Conservation (phyloP, 1,140 invertebrate genomes). For the Charaxes varanes region DNA sequence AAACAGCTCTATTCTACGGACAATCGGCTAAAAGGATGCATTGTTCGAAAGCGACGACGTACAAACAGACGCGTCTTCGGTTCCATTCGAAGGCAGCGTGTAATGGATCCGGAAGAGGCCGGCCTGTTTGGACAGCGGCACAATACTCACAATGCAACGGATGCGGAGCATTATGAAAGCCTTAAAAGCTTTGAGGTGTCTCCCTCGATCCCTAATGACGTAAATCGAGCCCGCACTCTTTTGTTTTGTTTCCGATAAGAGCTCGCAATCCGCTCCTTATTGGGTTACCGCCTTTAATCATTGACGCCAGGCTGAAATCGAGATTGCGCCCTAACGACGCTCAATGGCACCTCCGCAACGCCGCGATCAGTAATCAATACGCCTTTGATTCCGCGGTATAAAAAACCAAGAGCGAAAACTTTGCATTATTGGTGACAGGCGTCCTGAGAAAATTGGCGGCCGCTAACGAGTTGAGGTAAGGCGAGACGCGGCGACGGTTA, state of each 20-base stretch:
- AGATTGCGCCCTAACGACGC: constrained; percentile 40
- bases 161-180: constrained; percentile 26
- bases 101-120: constrained; percentile 29
- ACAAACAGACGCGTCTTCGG: constrained; percentile 15
- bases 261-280: constrained; percentile 48
- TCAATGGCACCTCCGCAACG: constrained; percentile 34
- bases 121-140: constrained; percentile 45
- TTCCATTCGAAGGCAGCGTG: constrained; percentile 21
- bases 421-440: constrained; percentile 12
- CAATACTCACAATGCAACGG: constrained; percentile 35
- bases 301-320: constrained; percentile 34
- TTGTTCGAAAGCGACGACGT: constrained; percentile 5
- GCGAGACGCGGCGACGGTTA: constrained; percentile 10
- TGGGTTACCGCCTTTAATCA: constrained; percentile 65
- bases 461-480: constrained; percentile 22
- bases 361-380: constrained; percentile 44
- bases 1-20: constrained; percentile 19
- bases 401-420: constrained; percentile 37
- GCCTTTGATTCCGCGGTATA: constrained; percentile 49
- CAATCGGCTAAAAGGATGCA: constrained; percentile 7
- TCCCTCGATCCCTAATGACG: constrained; percentile 45
- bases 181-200: constrained; percentile 35
- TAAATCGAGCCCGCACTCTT: constrained; percentile 53
- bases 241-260: constrained; percentile 52
- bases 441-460: constrained; percentile 24